Conservation (phyloP, 2,797 vertebrate genomes). For the Sebastes paucispinis region DNA sequence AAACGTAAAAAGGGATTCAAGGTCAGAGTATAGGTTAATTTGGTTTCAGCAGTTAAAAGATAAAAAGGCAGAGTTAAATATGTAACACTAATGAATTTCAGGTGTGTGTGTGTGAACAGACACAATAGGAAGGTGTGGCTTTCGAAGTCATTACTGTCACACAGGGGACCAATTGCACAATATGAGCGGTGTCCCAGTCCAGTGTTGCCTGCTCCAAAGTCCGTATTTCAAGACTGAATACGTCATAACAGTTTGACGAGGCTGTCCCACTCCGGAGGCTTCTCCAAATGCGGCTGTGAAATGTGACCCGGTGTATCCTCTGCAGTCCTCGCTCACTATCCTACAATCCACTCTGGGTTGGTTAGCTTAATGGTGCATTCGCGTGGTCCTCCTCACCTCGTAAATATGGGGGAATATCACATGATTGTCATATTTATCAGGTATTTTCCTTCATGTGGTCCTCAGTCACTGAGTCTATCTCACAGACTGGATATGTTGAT, state of each 20-base stretch:
- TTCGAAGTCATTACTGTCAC: neutral
- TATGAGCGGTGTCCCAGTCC: neutral
- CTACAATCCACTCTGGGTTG: neutral
- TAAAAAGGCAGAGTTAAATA: neutral
- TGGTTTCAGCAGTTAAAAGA: neutral
- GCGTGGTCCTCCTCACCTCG: neutral
- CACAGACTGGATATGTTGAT: neutral
- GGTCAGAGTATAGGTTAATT: conserved; percentile 15
- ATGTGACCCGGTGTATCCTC: conserved; percentile 34
- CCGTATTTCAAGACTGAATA: conserved; percentile 39
- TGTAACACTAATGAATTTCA: neutral
- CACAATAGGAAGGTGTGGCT: conserved; percentile 4
- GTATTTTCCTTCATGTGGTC: neutral
- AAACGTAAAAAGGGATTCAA: neutral
- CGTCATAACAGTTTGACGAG: conserved; percentile 9
- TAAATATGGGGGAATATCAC: conserved; percentile 22
- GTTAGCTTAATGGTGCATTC: conserved; percentile 15
- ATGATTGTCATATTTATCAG: neutral
- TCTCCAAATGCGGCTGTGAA: conserved; percentile 48
- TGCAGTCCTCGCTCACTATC: conserved; percentile 6
- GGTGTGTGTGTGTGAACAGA: neutral
- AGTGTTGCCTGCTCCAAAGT: conserved; percentile 32
- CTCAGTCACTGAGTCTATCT: neutral
- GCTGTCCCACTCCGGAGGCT: conserved; percentile 32
- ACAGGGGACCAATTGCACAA: conserved; percentile 28